A percentile compares a stretch with the other conserved stretches of the same genome.
These are phyloP conservation scores for Drosophila multiciliata DNA, from an alignment of 2,888 invertebrate genomes.

Conservation along the genomic window DNA sequence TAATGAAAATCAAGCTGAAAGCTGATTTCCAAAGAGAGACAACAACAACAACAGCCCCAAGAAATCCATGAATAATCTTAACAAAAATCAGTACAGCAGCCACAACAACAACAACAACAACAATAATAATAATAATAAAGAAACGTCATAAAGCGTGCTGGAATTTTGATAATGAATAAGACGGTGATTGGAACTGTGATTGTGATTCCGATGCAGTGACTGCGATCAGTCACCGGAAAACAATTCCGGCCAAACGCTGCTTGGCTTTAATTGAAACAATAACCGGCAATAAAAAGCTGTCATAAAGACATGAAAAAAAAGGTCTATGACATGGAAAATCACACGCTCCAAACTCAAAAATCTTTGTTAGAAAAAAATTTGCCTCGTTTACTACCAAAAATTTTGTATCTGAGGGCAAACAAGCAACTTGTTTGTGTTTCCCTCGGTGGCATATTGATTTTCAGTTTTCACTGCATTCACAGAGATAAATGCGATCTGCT, in stretches of 20 bases:
- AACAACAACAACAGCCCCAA: conserved; percentile 51
- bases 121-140: conserved; percentile 36
- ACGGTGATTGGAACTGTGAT: conserved; percentile 31
- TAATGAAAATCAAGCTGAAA: conserved; percentile 74
- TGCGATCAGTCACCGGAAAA: conserved; percentile 59
- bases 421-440: conserved; percentile 69
- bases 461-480: conserved; percentile 54
- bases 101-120: conserved; percentile 15
- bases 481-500: conserved; percentile 39
- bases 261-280: conserved; percentile 70
- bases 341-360: conserved; percentile 41
- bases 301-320: conserved; percentile 69
- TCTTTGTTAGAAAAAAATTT: conserved; percentile 19
- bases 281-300: conserved; percentile 58
- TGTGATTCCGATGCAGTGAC: conserved; percentile 15
- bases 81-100: conserved; percentile 64
- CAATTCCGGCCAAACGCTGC: conserved; percentile 17
- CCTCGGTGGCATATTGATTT: conserved; percentile 74
- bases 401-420: conserved; percentile 34
- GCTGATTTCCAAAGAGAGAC: conserved; percentile 76
- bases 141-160: conserved; percentile 77
- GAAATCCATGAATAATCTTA: conserved; percentile 72
- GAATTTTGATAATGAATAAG: conserved; percentile 70
- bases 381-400: conserved; percentile 9
- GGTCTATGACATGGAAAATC: conserved; percentile 38